Conservation (phyloP, 2,888 invertebrate genomes). For the Melangyna quadrimaculata region DNA sequence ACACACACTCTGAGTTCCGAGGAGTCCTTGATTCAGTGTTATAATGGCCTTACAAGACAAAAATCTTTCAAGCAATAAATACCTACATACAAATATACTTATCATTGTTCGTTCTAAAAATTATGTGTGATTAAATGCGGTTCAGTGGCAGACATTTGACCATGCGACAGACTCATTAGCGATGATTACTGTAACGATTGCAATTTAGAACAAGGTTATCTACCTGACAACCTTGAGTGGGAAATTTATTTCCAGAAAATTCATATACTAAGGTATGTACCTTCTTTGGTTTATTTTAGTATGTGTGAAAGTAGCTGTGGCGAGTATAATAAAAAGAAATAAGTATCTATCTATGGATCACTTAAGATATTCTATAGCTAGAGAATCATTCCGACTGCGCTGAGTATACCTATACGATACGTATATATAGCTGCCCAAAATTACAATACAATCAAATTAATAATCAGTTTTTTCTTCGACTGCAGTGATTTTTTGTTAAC, state of each 20-base stretch:
- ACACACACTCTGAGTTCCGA: background rate
- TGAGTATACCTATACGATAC: no score
- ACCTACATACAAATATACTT: background rate
- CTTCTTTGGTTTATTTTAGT: background rate
- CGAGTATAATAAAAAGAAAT: background rate
- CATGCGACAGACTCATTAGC: conserved; percentile 17
- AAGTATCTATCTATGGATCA: no score
- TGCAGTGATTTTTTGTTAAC: no score
- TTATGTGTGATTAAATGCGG: conserved; percentile 32
- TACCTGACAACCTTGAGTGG: conserved; percentile 64
- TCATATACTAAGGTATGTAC: background rate
- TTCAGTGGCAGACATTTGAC: conserved; percentile 42
- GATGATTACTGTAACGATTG: conserved; percentile 20
- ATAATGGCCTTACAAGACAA: background rate
- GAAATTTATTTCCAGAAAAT: conserved; percentile 49
- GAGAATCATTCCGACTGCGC: no score
- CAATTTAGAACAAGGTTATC: conserved; percentile 67
- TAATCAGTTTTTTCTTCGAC: no score
- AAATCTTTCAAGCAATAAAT: background rate
- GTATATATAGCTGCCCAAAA: no score
- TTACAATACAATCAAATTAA: no score
- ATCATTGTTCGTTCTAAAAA: background rate
- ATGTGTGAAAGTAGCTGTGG: background rate
- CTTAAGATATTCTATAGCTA: no score
- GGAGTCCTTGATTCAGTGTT: background rate